Base-by-base conservation (phyloP, 2,888 invertebrate genomes). In the Pinctada fucata region DNA sequence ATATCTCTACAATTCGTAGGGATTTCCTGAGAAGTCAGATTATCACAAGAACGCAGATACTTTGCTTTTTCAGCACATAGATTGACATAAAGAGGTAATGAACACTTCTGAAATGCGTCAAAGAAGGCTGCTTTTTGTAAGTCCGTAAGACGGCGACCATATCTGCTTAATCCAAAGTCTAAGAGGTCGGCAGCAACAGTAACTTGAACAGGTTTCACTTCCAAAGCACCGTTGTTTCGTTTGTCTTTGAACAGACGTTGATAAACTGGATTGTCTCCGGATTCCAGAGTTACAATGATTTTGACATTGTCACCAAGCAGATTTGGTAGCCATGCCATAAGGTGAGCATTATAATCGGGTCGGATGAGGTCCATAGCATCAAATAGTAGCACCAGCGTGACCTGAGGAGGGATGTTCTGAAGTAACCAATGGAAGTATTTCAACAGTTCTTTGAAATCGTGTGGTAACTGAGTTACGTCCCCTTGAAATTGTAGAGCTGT, bases 311-410 rank as follows among this genome's bases (percentile, higher is more conserved):
- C 72, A 5, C 84, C 86, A 52, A 92, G 80, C 13, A 79, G 69
- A 2, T 63, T 52, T n/a, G 92, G 91, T 10, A 92, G 75, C 92
- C 92, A 92, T 31, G 82, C 70, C 85, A 89, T 72, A 45, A 79
- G 76, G 74, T 88, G 84, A n/a, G 88, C 88, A 75, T 84, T 84
- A 75, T 87, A 82, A n/a, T 89, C 89, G 0, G 87, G 86, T 6
- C 75, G 77, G 1, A 89, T 79, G 64, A 84, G 82, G 5, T 84
- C 81, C 13, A 87, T 10, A 79, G 87, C 82, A 86, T 86, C 91
- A 80, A 92, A 66, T 67, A 90, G 81, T 16, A 92, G 78, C 5
- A 91, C 83, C 50, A 92, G 84, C 16, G 81, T 86, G n/a, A 78
- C 74, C 64, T 87, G 82, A 5, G 78, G 63, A 2, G 91, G 90